These are phyloP conservation scores for Acanthochromis polyacanthus DNA, from an alignment of 2,113 vertebrate genomes.

Conservation along the genomic window DNA sequence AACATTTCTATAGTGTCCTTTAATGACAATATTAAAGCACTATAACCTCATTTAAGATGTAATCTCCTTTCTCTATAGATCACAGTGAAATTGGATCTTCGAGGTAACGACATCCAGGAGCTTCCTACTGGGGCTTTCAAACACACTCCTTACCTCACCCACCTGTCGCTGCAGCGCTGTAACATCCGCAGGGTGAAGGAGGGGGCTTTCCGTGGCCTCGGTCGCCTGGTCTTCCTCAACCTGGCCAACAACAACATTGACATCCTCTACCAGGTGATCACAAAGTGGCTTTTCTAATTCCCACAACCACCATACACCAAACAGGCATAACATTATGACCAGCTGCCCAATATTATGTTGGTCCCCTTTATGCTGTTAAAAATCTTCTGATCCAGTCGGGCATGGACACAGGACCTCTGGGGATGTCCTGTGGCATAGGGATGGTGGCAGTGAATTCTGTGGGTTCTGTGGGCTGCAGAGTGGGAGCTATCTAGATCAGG, in stretches of 20 bases:
- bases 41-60: background rate
- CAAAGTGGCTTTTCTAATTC: background rate
- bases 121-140: slow-evolving; percentile 86
- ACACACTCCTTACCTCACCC: slow-evolving; percentile 88
- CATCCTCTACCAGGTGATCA: slow-evolving; percentile 88
- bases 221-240: slow-evolving; percentile 91
- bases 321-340: too few relatives aligned
- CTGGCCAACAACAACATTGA: slow-evolving; percentile 90
- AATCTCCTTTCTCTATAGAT: slow-evolving; percentile 76
- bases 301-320: background rate
- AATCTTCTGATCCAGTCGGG: too few relatives aligned
- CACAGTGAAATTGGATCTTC: slow-evolving; percentile 91
- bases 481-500: too few relatives aligned
- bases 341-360: too few relatives aligned
- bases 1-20: too few relatives aligned
- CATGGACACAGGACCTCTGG: too few relatives aligned
- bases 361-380: too few relatives aligned
- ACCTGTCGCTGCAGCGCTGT: slow-evolving; percentile 90
- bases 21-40: background rate
- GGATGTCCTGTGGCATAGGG: too few relatives aligned
- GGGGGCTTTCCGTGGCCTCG: slow-evolving; percentile 92
- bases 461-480: too few relatives aligned
- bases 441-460: too few relatives aligned
- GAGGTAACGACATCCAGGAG: slow-evolving; percentile 85
- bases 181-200: slow-evolving; percentile 89